Evolutionary conservation across 1,140 invertebrate species (phyloP), one percentile per base, ranked within the genome.

Genomic region (Leptopilina clavipes): DNA sequence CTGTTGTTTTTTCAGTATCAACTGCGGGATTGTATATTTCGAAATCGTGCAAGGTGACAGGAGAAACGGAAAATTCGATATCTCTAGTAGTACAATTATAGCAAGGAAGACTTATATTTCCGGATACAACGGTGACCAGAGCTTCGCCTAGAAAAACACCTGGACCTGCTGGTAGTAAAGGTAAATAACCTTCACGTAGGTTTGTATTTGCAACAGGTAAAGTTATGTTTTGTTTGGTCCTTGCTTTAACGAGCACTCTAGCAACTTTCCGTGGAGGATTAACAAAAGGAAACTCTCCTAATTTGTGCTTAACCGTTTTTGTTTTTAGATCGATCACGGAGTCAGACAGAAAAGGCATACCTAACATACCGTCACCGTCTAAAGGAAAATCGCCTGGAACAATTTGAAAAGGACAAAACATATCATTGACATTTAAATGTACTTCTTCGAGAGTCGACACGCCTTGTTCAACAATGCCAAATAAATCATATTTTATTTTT

Each of bases 371-470:
- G 48, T 54, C 48, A n/a, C 48, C 5, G 0, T 56, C 25, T 59
- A 73, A 17, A 9, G 72, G 72, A 18, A 73, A 73, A 17, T 56
- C 40, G 7, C 56, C 18, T n/a, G 1, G 14, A 10, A 73, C 72
- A 6, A 73, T 11, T 14, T 43, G 72, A 56, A 73, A 73, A 8
- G 19, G 3, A 3, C 48, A 25, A 6, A 17, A 12, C 3, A 7
- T 40, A 9, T 37, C n/a, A 40, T 73, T 43, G 14, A 56, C 6
- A 44, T 44, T 44, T 44, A 18, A 5, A 9, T 31, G 17, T 3
- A 40, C 19, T 59, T 73, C 72, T 11, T 12, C 52, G 11, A 17
- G 12, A 1, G 72, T 73, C 31, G 9, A 14, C 0, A n/a, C 22
- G 9, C 9, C n/a, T 14, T 54, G 19, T 56, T 12, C 12, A 0